Evolutionary conservation across 2,113 vertebrate genomes (phyloP), one percentile per base, ranked within the genome.

Genomic region (Silurus glanis): DNA sequence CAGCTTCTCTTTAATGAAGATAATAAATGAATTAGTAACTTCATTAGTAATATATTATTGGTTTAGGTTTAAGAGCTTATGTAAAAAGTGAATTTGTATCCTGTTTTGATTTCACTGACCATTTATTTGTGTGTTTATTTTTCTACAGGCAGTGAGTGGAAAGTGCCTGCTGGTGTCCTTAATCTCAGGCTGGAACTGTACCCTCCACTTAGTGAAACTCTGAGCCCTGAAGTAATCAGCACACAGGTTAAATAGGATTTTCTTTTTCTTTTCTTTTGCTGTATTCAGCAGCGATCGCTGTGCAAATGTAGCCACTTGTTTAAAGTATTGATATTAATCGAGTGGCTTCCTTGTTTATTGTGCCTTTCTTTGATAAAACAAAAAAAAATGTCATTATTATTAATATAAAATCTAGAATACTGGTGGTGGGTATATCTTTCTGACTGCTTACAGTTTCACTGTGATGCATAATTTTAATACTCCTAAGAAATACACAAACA

Each of bases 181-280:
- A 98, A 96, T 56, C 91, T 99, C 90, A 97, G 95, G 86, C 93
- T 99, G 91, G 97, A 99, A 93, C 94, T 99, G 85, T 97, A 96
- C 91, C 98, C 98, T 86, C 95, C 93, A 10, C 96, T 98, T 80
- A 94, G 74, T 83, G 96, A 96, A 87, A 94, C 87, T 0, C 91
- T 99, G 61, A 96, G 94, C 89, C 84, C 93, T 82, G 98, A 99
- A 91, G 92, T 99, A 92, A 94, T 96, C 90, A 95, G 91, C 87
- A 97, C 97, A 86, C 98, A 99, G 95, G 98, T 99, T 91, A 95
- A 75, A 56, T 58, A 23, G 37, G 37, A 37, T 37, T 37, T 56
- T 25, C 2, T 80, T 10, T 16, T 25, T n/a, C 23, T 6, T 17
- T 75, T 16, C n/a, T 49, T 49, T 28, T 4, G 6, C 13, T 85